A percentile compares a stretch with the other conserved stretches of the same genome.
Evolutionary conservation across 2,888 invertebrate species (phyloP).

Genomic region (Eilema depressum): DNA sequence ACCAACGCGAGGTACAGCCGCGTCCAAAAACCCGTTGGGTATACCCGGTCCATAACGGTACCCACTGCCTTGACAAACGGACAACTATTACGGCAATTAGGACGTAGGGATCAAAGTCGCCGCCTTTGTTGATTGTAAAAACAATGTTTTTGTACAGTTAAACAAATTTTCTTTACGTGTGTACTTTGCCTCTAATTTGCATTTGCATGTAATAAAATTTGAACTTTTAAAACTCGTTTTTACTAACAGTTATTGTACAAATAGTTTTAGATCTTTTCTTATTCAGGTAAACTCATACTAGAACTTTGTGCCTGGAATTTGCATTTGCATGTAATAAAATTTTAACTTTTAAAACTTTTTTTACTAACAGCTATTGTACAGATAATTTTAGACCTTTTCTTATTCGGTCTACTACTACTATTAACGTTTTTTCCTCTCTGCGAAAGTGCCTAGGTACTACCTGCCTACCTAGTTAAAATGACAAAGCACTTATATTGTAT

Average conservation of each 20-base stretch:
- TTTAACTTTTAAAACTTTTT: not conserved
- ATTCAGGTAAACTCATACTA: not conserved
- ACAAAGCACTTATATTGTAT: not conserved
- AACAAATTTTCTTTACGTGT: conserved; percentile 28
- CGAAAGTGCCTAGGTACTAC: not conserved
- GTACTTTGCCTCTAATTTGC: conserved; percentile 16
- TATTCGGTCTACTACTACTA: not conserved
- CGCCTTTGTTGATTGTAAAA: conserved; percentile 50
- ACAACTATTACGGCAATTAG: conserved; percentile 76
- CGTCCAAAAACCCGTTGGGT: conserved; percentile 25
- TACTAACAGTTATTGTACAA: conserved; percentile 10
- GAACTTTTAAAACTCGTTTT: not conserved
- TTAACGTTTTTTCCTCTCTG: not conserved
- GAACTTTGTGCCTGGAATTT: conserved; percentile 17
- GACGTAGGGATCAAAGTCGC: conserved; percentile 65
- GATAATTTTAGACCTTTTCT: not conserved
- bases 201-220: conserved; percentile 22
- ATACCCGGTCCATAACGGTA: conserved; percentile 70
- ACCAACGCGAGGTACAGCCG: conserved; percentile 20
- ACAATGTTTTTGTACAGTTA: conserved; percentile 38
- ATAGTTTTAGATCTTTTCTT: conserved; percentile 1
- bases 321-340: conserved; percentile 23
- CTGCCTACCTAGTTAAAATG: not conserved
- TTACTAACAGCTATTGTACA: conserved; percentile 7
- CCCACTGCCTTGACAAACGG: conserved; percentile 63